Base-by-base conservation (phyloP, 2,797 vertebrate species). In the Hippopotamyrus pictus region DNA sequence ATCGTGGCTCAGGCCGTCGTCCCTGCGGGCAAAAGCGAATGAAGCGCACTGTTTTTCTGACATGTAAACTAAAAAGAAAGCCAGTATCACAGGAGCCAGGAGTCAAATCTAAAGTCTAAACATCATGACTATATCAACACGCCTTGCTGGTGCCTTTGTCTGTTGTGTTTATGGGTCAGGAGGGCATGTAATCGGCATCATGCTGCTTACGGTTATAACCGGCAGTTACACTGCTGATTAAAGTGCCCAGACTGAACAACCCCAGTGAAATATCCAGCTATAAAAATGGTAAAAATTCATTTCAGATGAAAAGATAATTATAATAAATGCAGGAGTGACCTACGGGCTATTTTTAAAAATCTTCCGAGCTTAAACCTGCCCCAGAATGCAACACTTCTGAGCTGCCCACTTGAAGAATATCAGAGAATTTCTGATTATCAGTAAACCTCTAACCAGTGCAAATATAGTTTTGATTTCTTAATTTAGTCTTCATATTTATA, bases 41-140 rank as follows among this genome's bases (percentile, higher is more conserved):
- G 92, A 91, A 90, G 90, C 82, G 53, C 87, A 41, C 37, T 89
- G 50, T 88, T 88, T 89, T 90, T 89, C 90, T 91, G 89, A 91
- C 92, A 92, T 92, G 93, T 93, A 90, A 91, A 91, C 91, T 92
- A 86, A 59, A 89, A 90, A 89, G 57, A 85, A 88, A 92, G 22
- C 1, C 50, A 29, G 54, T 22, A 62, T 51, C 29, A 33, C 22
- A 54, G n/a, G 12, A 50, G 46, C 33, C 19, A 51, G 82, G 3
- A 17, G 69, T 89, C 53, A 88, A 89, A 83, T 91, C 88, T 95
- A 93, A 50, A 73, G 37, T 53, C 50, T 95, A 94, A 96, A 94
- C 82, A 85, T 85, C 48, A 51, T 22, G 46, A 48, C n/a, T 44
- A 48, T 83, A 44, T 44, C 79, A 44, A 83, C 46, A 83, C 79